Base-by-base conservation (phyloP, 1,140 invertebrate genomes). In the Eciton burchellii region DNA sequence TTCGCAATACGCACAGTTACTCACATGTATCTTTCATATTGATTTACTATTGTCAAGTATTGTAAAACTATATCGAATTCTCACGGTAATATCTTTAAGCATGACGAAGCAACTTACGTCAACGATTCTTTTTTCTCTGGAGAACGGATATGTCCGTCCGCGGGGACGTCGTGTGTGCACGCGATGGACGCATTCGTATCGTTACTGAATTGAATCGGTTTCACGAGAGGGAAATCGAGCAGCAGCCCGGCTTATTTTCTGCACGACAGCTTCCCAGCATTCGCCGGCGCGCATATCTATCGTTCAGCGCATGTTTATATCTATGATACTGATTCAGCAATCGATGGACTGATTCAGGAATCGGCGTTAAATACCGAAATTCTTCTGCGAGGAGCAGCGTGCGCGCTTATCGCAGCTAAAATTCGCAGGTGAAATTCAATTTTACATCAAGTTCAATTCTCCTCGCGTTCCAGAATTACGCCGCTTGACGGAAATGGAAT, bases 141-240 rank as follows among this genome's bases (percentile, higher is more conserved):
- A 6, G 19, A 21, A 57, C 63, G 74, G 74, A 79, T 70, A 79
- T 29, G 47, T 79, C 62, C 74, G 35, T 77, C 35, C 6, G 49
- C 49, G 19, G 26, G 43, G 21, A 74, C 49, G 35, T 56, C 49
- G 54, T 24, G 35, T 35, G 35, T 35, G 16, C 62, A 68, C 35
- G 74, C 63, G 68, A 81, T 29, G 45, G 45, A 83, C 57, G 59
- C 43, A 74, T 73, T 70, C 47, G 65, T 49, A 66, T 86, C 79
- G 84, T 82, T 81, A 72, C 73, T 81, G 79, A 77, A 77, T 83
- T 84, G 79, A 59, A 86, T 86, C 85, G 52, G n/a, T 66, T 82
- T 86, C 84, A 56, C 19, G 79, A 85, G 86, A 86, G 85, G 84
- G 85, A 86, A 86, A 86, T 77, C 63, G 77, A 35, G 2, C 43